Conservation (phyloP, 2,113 vertebrate species). For the Tonatia bakeri region DNA sequence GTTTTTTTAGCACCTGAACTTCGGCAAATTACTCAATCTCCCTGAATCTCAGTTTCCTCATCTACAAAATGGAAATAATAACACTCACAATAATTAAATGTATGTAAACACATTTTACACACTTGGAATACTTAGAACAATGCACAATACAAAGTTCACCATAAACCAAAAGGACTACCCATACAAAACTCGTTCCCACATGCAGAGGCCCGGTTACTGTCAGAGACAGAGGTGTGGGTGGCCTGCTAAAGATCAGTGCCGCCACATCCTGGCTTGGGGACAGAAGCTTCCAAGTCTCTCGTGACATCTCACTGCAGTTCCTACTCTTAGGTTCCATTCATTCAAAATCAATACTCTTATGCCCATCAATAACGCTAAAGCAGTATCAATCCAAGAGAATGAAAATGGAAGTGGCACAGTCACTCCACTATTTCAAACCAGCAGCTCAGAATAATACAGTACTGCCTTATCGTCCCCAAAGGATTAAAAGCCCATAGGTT, state of each 20-base stretch:
- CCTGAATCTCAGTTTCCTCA: not conserved
- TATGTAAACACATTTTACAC: not conserved
- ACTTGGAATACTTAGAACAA: not conserved
- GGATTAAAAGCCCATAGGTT: not conserved
- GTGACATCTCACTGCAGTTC: not conserved
- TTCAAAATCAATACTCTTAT: not conserved
- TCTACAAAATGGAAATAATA: not conserved
- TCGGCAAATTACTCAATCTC: not conserved
- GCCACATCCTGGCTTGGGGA: not conserved
- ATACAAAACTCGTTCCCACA: not conserved
- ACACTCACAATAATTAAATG: not conserved
- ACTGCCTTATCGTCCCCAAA: not conserved
- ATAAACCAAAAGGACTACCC: not conserved
- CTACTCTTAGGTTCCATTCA: not conserved
- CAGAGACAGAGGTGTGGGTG: not conserved
- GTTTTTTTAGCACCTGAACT: not conserved
- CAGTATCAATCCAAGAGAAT: not conserved
- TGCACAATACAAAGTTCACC: not conserved
- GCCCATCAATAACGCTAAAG: not conserved
- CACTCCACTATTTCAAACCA: not conserved
- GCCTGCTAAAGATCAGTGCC: not conserved
- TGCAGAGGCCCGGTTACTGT: not conserved
- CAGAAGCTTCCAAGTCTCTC: not conserved
- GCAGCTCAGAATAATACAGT: not conserved
- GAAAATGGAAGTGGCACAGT: not conserved